Conservation (phyloP, 2,888 invertebrate species). For the Eilema caniola region DNA sequence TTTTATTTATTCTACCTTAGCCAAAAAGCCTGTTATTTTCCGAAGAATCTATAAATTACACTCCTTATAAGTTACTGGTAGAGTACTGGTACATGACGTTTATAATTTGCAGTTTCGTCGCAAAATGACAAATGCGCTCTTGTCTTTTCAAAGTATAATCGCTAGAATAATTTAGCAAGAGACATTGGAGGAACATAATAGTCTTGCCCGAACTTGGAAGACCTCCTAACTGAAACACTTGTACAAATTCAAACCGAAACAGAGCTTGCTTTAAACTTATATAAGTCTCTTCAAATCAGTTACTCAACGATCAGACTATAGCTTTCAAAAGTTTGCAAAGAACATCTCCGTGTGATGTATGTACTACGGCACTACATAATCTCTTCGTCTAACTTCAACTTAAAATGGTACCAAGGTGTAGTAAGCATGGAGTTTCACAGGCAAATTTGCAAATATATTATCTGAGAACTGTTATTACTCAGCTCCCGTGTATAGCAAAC, state of each 20-base stretch:
- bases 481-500: constrained; percentile 69
- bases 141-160: neutral
- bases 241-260: neutral
- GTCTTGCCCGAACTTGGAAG: neutral
- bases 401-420: constrained; percentile 55
- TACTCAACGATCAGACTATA: neutral
- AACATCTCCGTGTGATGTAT: constrained; percentile 11
- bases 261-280: neutral
- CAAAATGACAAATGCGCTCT: too few species aligned
- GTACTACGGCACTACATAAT: constrained; percentile 48
- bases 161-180: neutral
- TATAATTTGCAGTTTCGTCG: neutral
- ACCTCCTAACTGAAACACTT: neutral
- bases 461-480: constrained; percentile 68
- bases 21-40: too few species aligned
- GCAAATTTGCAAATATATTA: constrained; percentile 71
- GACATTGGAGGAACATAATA: neutral
- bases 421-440: constrained; percentile 54
- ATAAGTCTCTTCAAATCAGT: neutral
- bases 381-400: constrained; percentile 58
- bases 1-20: too few species aligned
- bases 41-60: too few species aligned
- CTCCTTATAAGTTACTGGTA: too few species aligned
- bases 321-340: constrained; percentile 1
- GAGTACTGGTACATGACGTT: too few species aligned